Base-by-base conservation (phyloP, 2,113 vertebrate genomes). In the Crotophaga sulcirostris region DNA sequence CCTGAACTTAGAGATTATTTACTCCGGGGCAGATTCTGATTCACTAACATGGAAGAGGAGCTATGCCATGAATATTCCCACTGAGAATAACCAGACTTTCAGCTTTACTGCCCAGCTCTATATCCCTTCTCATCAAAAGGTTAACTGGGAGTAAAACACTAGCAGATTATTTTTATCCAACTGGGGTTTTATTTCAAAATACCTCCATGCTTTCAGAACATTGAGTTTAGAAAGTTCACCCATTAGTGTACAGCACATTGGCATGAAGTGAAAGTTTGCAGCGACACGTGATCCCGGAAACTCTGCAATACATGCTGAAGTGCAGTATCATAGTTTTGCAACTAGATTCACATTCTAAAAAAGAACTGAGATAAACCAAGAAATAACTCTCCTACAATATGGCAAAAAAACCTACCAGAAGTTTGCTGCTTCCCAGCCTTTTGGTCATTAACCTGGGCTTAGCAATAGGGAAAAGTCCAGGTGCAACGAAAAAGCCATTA, bases 261-360 rank as follows among this genome's bases (percentile, higher is more conserved):
- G 90, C 73, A 64, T 82, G 93, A 96, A 97, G 96, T 92, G 93
- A 96, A 97, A 97, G 96, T 96, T 89, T 95, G 93, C 92, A 96
- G 92, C 72, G 78, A 63, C 80, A 58, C 60, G 17, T 45, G 90
- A 84, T 38, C 80, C 92, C 44, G 73, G 96, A 97, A 97, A 84
- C 66, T 55, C 85, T 97, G 96, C 96, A 95, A 87, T 82, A 54
- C 40, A 25, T 2, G 23, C 60, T 90, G 49, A 74, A 95, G 52
- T 88, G 86, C 88, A 92, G 80, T 12, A 91, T 93, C 90, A 87
- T 58, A 60, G 80, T 94, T 95, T 93, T 96, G 96, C 94, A 95
- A 92, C 76, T 62, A 19, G 58, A 90, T 79, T 84, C 80, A 85
- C 34, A 40, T 47, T 87, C 80, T 92, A 60, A 90, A 94, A 93